Evolutionary conservation across 2,113 vertebrate species (phyloP), one percentile per base, ranked within the genome.

Genomic region (Toxotes jaculatrix): DNA sequence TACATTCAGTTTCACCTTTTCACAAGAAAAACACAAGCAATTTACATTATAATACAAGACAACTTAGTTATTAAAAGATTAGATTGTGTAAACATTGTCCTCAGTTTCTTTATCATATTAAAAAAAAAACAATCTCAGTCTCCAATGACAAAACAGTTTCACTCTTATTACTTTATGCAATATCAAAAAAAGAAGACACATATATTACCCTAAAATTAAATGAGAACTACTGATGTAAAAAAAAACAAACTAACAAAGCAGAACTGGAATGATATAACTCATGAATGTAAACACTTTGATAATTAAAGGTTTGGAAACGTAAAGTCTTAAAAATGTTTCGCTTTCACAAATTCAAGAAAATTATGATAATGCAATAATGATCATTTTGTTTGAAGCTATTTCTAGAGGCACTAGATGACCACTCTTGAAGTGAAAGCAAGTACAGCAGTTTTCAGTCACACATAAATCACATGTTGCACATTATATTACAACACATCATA

Each of bases 71-170:
- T 88, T 73, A 51, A 88, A 90, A 90, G 82, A 90, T 80, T 81
- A 88, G 56, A 91, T 65, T 34, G 72, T 94, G 95, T 95, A 95
- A 96, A 95, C 94, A 93, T 92, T 93, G 76, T 91, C 88, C 91
- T 92, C 89, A 90, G 84, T 86, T 90, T 74, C 65, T 82, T 87
- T 74, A 80, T 87, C 75, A 91, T 80, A 88, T 42, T 23, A 21
- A 71, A 27, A 73, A 27, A 74, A 74, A 75, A 60, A 67, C 57
- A 65, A 67, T 55, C 45, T 90, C 45, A 67, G 60, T 57, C 21
- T 84, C 77, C 81, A 76, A 72, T 79, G 27, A 82, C 59, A 89
- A 83, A 82, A 84, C 55, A 70, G 73, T 73, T 86, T 70, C 49
- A 73, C 45, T 80, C 56, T 14, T 68, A 56, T 74, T 42, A 63